phyloP scores from a whole-genome alignment of 2,113 vertebrate genomes.

The Oryzias woworae region DNA sequence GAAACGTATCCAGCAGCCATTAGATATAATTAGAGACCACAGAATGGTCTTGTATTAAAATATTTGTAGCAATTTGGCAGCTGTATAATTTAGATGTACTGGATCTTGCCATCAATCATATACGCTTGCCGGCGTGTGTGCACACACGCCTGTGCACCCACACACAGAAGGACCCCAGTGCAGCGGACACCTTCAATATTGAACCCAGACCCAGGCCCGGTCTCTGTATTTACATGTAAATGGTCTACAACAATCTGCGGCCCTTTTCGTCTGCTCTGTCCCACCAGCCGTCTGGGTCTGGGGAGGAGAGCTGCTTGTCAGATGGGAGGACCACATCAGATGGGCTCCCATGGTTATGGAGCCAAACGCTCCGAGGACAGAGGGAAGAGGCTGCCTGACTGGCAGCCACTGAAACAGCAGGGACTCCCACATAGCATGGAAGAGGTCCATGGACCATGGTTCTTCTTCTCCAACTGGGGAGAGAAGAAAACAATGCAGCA shows the following conservation, averaged over 20 bases:
- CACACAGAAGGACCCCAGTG: conserved; percentile 71
- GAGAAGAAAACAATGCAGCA: conserved; percentile 33
- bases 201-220: conserved; percentile 73
- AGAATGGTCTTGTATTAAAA: conserved; percentile 79
- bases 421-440: conserved; percentile 77
- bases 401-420: conserved; percentile 75
- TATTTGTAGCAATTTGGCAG: conserved; percentile 77
- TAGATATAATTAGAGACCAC: conserved; percentile 74
- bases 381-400: conserved; percentile 71
- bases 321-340: conserved; percentile 76
- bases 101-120: conserved; percentile 67
- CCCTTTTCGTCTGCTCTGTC: conserved; percentile 60
- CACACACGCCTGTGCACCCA: conserved; percentile 60
- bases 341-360: conserved; percentile 68
- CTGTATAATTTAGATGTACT: conserved; percentile 73
- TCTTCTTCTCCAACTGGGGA: conserved; percentile 48
- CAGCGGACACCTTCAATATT: conserved; percentile 81
- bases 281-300: conserved; percentile 66
- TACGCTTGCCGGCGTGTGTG: conserved; percentile 31
- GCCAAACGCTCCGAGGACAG: conserved; percentile 63
- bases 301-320: conserved; percentile 69
- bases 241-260: conserved; percentile 83
- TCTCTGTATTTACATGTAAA: conserved; percentile 84
- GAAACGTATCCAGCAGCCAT: conserved; percentile 70
- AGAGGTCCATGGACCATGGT: conserved; percentile 59